Conservation (phyloP, 1,140 invertebrate genomes). For the Euura saliciscinereae region DNA sequence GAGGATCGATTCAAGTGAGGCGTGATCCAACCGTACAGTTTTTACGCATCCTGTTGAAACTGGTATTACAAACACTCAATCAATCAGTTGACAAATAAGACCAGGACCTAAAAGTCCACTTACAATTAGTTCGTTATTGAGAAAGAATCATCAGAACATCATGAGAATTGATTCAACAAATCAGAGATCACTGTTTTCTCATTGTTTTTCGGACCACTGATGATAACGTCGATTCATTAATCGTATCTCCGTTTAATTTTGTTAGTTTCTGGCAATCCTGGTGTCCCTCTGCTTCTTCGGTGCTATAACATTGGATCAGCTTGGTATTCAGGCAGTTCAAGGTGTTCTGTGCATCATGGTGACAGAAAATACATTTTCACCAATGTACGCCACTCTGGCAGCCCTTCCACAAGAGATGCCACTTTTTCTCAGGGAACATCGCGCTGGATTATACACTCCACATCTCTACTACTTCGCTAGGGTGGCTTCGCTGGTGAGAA, state of each 20-base stretch:
- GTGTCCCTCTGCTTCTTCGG: slow-evolving; percentile 81
- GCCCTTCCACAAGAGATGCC: slow-evolving; percentile 81
- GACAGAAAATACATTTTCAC: slow-evolving; percentile 84
- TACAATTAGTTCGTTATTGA: too few species aligned
- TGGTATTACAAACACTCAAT: slow-evolving; percentile 62
- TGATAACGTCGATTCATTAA: slow-evolving; percentile 8
- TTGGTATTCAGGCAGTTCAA: slow-evolving; percentile 82
- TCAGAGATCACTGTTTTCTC: too few species aligned
- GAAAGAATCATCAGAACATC: too few species aligned
- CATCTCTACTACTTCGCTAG: slow-evolving; percentile 78
- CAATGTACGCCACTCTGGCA: slow-evolving; percentile 83
- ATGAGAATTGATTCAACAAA: too few species aligned
- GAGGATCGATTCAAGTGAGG: slow-evolving; percentile 71
- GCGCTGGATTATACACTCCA: slow-evolving; percentile 76
- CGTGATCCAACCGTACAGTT: slow-evolving; percentile 76
- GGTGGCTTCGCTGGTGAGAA: slow-evolving; percentile 74
- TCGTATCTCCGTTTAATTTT: slow-evolving; percentile 19
- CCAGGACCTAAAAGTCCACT: neutral
- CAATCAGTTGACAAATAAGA: slow-evolving; percentile 9
- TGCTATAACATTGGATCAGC: slow-evolving; percentile 70
- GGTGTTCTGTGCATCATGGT: slow-evolving; percentile 84
- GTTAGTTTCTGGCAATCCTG: slow-evolving; percentile 73
- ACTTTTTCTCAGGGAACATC: slow-evolving; percentile 77
- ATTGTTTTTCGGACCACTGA: too few species aligned
- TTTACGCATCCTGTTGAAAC: slow-evolving; percentile 75